Evolutionary conservation across 2,888 invertebrate species (phyloP).

Genomic region (Caenorhabditis sulstoni): DNA sequence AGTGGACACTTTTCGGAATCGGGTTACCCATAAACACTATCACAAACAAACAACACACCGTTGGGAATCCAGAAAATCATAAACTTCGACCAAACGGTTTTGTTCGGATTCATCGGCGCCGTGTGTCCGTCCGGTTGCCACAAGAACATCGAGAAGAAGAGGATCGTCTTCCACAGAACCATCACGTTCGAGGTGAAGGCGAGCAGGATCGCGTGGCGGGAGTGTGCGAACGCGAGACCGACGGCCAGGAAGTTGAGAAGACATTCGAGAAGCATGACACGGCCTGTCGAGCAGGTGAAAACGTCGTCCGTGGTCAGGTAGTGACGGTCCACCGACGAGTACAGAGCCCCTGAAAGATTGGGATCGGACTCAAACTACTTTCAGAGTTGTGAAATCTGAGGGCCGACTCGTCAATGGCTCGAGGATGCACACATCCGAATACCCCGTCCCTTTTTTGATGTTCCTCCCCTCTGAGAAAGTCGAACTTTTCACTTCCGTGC

Average conservation of each 20-base stretch:
- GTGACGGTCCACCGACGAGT: constrained; percentile 73
- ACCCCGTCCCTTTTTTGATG: too few relatives aligned
- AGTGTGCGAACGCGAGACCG: constrained; percentile 62
- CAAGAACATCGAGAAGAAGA: constrained; percentile 72
- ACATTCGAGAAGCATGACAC: constrained; percentile 74
- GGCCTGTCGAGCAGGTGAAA: constrained; percentile 72
- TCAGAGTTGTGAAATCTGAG: too few relatives aligned
- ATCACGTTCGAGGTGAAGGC: constrained; percentile 72
- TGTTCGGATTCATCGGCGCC: constrained; percentile 49
- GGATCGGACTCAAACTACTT: background rate
- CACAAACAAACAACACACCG: constrained; percentile 29
- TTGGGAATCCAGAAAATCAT: constrained; percentile 60
- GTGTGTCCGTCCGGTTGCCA: constrained; percentile 57
- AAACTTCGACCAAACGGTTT: constrained; percentile 39
- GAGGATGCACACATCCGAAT: too few relatives aligned
- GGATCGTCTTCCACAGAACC: constrained; percentile 76
- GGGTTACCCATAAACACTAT: constrained; percentile 9
- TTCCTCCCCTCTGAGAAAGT: too few relatives aligned
- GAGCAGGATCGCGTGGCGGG: constrained; percentile 70
- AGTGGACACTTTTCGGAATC: constrained; percentile 18
- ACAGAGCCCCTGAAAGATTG: constrained; percentile 72
- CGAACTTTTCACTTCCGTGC: too few relatives aligned
- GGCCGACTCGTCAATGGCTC: too few relatives aligned
- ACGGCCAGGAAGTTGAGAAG: constrained; percentile 72
- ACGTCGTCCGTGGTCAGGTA: constrained; percentile 71